A percentile compares a stretch with the other conserved stretches of the same genome.
Conservation (phyloP, 2,888 invertebrate species). For the Bombyx huttoni region DNA sequence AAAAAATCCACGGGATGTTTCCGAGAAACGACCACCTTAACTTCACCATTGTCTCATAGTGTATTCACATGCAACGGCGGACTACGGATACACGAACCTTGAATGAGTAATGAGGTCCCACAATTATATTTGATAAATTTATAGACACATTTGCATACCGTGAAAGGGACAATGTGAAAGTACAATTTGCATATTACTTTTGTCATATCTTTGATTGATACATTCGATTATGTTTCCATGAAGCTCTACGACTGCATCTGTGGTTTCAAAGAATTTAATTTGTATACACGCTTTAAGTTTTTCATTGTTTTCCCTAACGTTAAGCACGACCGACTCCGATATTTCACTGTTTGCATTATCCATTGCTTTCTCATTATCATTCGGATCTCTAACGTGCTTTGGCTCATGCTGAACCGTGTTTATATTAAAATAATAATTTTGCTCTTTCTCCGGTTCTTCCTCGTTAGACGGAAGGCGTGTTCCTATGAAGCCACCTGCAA, state of each 20-base stretch:
- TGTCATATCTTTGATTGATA: constrained; percentile 4
- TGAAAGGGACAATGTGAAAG: constrained; percentile 55
- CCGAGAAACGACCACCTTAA: constrained; percentile 68
- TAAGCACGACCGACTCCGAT: too few species aligned
- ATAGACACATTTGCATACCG: constrained; percentile 61
- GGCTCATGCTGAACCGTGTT: constrained; percentile 23
- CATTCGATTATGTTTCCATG: background rate
- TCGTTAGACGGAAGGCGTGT: constrained; percentile 21
- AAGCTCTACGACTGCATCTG: background rate
- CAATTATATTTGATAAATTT: constrained; percentile 71
- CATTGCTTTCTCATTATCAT: background rate
- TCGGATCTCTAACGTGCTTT: background rate
- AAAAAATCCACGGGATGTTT: constrained; percentile 49
- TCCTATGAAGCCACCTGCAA: constrained; percentile 32
- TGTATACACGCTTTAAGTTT: background rate
- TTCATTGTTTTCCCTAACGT: background rate
- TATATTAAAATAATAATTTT: constrained; percentile 45
- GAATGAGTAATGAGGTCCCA: constrained; percentile 67
- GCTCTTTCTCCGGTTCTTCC: constrained; percentile 3
- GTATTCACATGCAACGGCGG: constrained; percentile 58
- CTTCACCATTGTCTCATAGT: constrained; percentile 56
- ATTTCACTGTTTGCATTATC: too few species aligned
- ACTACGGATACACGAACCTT: constrained; percentile 61
- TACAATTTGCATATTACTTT: constrained; percentile 15
- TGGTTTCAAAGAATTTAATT: background rate